phyloP scores from a whole-genome alignment of 1,140 invertebrate genomes.

The Pogonus chalceus region DNA sequence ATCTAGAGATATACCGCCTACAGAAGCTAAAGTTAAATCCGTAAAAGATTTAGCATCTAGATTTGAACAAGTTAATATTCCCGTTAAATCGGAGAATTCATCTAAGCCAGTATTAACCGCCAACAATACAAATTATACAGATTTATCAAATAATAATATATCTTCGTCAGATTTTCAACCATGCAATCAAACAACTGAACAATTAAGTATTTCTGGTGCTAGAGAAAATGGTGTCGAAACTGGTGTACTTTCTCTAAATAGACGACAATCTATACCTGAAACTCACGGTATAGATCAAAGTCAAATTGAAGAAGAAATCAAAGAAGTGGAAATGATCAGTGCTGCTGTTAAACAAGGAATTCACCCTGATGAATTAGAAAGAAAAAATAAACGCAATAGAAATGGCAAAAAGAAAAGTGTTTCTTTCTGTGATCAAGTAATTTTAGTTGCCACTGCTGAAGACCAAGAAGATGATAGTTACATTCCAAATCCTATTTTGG shows the following conservation, averaged over 20 bases:
- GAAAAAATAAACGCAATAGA: conserved; percentile 28
- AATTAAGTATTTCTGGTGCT: not conserved
- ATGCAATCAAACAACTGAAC: not conserved
- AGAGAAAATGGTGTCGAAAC: conserved; percentile 16
- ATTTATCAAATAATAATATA: conserved; percentile 8
- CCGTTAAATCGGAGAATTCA: conserved; percentile 16
- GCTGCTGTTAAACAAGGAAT: conserved; percentile 39
- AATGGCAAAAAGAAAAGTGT: conserved; percentile 83
- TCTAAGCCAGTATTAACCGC: not conserved
- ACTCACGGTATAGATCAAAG: conserved; percentile 16
- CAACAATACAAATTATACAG: conserved; percentile 16
- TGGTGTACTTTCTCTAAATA: conserved; percentile 20
- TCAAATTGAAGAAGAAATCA: conserved; percentile 40
- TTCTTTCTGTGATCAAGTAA: conserved; percentile 88
- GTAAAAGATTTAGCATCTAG: conserved; percentile 73
- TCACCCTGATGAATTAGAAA: conserved; percentile 20
- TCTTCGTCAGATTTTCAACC: not conserved
- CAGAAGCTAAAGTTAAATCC: conserved; percentile 37
- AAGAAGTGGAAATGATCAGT: conserved; percentile 44
- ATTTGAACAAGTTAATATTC: conserved; percentile 58
- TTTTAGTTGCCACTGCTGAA: conserved; percentile 81
- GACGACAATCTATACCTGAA: conserved; percentile 17
- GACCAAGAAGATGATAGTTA: conserved; percentile 83
- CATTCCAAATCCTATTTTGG: conserved; percentile 82
- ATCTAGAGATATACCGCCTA: not conserved